Evolutionary conservation across 2,113 vertebrate species (phyloP).

Genomic region (Piprites chloris): DNA sequence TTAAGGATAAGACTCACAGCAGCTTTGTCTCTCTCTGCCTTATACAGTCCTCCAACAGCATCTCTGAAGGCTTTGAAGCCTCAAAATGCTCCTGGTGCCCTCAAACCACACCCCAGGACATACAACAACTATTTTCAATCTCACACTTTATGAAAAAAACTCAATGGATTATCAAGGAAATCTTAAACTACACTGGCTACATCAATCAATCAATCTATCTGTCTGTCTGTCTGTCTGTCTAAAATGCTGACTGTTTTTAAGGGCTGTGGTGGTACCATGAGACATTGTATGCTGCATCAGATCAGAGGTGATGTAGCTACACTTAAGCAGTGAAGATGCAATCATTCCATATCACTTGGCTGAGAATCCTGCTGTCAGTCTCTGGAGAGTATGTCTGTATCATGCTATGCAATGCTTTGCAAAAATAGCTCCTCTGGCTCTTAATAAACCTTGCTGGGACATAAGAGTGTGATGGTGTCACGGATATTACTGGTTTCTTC

Average conservation of each 20-base stretch:
- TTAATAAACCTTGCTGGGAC: neutral
- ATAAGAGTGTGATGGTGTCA: neutral
- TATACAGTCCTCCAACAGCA: neutral
- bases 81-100: neutral
- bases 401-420: neutral
- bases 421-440: neutral
- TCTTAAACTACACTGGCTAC: neutral
- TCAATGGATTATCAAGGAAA: neutral
- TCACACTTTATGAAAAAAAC: neutral
- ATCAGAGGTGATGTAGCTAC: neutral
- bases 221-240: neutral
- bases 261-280: neutral
- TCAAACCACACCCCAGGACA: neutral
- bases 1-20: neutral
- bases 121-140: accelerated
- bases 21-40: neutral
- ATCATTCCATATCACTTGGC: neutral
- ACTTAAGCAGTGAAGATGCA: neutral
- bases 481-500: neutral
- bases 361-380: neutral
- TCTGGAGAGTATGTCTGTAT: neutral
- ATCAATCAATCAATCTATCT: neutral
- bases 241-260: neutral
- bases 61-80: neutral
- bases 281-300: neutral